These are phyloP conservation scores for Formicarius rufipectus DNA, from an alignment of 2,113 vertebrate species.

Conservation along the genomic window DNA sequence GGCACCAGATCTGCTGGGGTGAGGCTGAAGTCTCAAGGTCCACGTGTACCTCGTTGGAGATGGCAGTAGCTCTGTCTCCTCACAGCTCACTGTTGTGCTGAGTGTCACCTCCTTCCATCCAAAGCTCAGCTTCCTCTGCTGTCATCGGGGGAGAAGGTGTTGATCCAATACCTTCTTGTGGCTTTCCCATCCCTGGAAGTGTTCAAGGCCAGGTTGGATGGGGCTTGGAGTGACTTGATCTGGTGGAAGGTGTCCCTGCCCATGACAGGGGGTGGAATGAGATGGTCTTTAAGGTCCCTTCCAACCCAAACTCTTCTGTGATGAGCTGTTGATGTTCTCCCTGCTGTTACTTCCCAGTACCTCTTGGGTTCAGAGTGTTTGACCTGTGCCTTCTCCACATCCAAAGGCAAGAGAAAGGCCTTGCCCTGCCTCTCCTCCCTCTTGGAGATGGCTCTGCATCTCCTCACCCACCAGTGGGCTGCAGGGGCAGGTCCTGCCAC, in stretches of 20 bases:
- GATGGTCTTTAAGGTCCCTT: not conserved
- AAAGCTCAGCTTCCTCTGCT: not conserved
- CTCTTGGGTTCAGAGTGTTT: not conserved
- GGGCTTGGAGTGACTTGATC: not conserved
- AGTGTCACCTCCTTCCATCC: not conserved
- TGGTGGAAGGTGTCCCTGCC: not conserved
- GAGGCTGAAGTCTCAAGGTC: not conserved
- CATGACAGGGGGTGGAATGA: not conserved
- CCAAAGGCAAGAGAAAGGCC: not conserved
- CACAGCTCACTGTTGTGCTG: not conserved
- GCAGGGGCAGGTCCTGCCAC: not conserved
- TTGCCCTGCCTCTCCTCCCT: not conserved
- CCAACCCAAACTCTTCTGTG: not conserved
- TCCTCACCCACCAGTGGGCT: not conserved
- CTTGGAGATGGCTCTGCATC: not conserved
- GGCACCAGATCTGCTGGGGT: not conserved
- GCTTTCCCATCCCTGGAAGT: not conserved
- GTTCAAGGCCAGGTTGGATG: not conserved
- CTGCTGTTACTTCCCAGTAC: not conserved
- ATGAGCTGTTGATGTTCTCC: not conserved
- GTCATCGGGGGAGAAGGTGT: not conserved
- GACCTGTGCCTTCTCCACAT: not conserved
- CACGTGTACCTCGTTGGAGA: accelerated
- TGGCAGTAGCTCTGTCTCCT: not conserved
- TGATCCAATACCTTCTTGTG: not conserved